Conservation (phyloP, 1,140 invertebrate species). For the Macrosteles quadrilineatus region DNA sequence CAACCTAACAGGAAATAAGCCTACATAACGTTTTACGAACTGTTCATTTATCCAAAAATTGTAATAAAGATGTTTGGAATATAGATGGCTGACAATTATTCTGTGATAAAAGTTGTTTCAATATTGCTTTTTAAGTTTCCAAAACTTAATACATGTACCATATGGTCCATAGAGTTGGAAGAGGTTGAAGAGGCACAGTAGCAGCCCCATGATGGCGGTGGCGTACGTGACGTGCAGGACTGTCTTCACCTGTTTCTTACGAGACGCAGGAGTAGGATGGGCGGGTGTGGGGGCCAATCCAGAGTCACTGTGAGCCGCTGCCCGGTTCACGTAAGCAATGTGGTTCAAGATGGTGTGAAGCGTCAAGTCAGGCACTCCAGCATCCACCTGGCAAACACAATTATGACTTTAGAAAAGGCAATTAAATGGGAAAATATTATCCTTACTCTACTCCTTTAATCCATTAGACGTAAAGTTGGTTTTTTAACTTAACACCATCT, state of each 20-base stretch:
- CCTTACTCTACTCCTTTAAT: too few relatives aligned
- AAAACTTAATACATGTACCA: too few relatives aligned
- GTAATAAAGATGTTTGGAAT: too few relatives aligned
- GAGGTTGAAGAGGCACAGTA: constrained; percentile 56
- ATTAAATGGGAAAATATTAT: too few relatives aligned
- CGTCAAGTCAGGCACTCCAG: constrained; percentile 45
- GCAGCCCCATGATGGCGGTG: constrained; percentile 56
- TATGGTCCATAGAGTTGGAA: constrained; percentile 57
- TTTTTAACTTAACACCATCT: too few relatives aligned
- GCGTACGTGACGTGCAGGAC: constrained; percentile 56
- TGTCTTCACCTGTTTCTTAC: constrained; percentile 53
- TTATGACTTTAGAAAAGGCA: constrained; percentile 10
- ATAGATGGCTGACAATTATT: too few relatives aligned
- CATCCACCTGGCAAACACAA: constrained; percentile 23
- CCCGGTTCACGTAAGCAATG: constrained; percentile 61
- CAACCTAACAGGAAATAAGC: too few relatives aligned
- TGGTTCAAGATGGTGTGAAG: constrained; percentile 61
- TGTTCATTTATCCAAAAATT: too few relatives aligned
- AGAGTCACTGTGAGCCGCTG: constrained; percentile 49
- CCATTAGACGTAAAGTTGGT: too few relatives aligned
- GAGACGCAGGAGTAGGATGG: constrained; percentile 47
- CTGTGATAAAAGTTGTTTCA: too few relatives aligned
- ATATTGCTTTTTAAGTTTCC: too few relatives aligned
- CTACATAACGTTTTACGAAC: too few relatives aligned
- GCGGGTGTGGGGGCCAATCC: constrained; percentile 49